Conservation (phyloP, 2,888 invertebrate genomes). For the Aplocera efformata region DNA sequence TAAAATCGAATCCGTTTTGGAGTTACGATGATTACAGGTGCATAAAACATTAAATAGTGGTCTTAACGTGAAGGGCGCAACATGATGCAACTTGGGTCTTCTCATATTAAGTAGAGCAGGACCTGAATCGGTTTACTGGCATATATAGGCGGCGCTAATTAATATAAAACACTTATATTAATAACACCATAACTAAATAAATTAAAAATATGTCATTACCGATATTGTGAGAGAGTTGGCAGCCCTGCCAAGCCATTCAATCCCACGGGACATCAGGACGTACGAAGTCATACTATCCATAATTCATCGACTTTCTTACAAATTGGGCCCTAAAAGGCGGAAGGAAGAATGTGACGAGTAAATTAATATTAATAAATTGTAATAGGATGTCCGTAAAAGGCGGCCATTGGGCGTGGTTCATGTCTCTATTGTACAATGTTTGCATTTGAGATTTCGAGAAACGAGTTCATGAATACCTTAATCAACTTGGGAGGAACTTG, state of each 20-base stretch:
- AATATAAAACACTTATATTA: too few relatives aligned
- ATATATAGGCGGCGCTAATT: too few relatives aligned
- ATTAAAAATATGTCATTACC: background rate
- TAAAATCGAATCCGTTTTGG: too few relatives aligned
- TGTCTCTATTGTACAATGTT: background rate
- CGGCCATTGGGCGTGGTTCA: background rate
- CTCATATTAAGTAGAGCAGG: too few relatives aligned
- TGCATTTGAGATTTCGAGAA: background rate
- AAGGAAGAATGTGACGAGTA: slow-evolving; percentile 6
- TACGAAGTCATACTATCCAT: slow-evolving; percentile 2
- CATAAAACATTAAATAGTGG: too few relatives aligned
- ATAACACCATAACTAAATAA: too few relatives aligned
- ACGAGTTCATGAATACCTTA: too few relatives aligned
- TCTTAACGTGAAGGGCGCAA: too few relatives aligned
- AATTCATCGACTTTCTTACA: slow-evolving; percentile 10
- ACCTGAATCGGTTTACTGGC: too few relatives aligned
- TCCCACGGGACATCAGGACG: slow-evolving; percentile 4
- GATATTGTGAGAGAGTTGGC: background rate
- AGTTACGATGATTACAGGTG: too few relatives aligned
- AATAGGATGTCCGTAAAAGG: slow-evolving; percentile 9
- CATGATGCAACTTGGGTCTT: too few relatives aligned
- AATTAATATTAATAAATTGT: slow-evolving; percentile 14
- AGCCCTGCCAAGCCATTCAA: background rate
- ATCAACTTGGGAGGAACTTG: too few relatives aligned
- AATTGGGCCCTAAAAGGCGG: slow-evolving; percentile 2